Evolutionary conservation across 2,797 vertebrate species (phyloP).

Genomic region (Schizopygopsis pylzovi): DNA sequence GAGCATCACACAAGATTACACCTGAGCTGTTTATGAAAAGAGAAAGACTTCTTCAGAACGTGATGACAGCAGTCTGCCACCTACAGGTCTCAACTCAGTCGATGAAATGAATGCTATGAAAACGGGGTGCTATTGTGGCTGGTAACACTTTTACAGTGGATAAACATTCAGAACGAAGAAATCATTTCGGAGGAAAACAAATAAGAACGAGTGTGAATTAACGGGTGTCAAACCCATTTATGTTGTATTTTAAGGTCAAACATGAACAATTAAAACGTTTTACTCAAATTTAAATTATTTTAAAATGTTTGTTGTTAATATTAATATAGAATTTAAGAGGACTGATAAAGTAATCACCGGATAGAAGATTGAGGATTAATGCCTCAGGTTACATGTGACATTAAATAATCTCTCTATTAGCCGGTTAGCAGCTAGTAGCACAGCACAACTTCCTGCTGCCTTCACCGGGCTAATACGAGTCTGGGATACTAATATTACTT

Average conservation of each 20-base stretch:
- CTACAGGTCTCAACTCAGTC: slow-evolving; percentile 29
- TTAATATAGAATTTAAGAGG: background rate
- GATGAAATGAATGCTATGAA: slow-evolving; percentile 6
- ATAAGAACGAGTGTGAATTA: background rate
- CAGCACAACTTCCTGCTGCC: slow-evolving; percentile 7
- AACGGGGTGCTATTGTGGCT: slow-evolving; percentile 7
- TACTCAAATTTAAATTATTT: background rate
- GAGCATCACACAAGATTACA: slow-evolving; percentile 69
- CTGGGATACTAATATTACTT: background rate
- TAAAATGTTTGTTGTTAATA: background rate
- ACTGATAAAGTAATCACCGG: background rate
- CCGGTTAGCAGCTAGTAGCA: slow-evolving; percentile 42
- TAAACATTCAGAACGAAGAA: background rate
- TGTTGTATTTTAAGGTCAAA: background rate
- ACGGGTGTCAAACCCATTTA: background rate
- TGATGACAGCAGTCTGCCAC: slow-evolving; percentile 63
- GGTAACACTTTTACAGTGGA: background rate
- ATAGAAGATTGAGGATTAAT: background rate
- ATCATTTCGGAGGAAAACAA: background rate
- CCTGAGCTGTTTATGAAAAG: slow-evolving; percentile 64
- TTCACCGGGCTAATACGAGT: background rate
- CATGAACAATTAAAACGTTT: background rate
- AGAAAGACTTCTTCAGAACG: slow-evolving; percentile 60
- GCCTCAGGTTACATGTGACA: slow-evolving; percentile 19
- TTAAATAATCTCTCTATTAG: slow-evolving; percentile 34